Conservation (phyloP, 2,888 invertebrate genomes). For the Caenorhabditis imperialis region DNA sequence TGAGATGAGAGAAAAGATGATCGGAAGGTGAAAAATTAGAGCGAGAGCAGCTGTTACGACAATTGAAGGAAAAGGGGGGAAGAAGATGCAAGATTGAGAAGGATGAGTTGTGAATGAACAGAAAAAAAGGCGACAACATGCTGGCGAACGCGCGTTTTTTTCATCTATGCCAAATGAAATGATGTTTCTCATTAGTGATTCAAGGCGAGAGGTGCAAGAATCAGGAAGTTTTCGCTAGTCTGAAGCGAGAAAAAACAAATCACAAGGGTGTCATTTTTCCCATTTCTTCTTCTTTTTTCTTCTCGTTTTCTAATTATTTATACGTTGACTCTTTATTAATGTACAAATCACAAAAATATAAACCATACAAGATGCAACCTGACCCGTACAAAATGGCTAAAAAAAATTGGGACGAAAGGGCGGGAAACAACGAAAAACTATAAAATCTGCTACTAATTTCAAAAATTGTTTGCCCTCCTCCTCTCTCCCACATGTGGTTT, state of each 20-base stretch:
- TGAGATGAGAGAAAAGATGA: conserved; percentile 28
- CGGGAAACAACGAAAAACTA: conserved; percentile 18
- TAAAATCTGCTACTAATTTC: conserved; percentile 48
- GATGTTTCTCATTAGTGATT: conserved; percentile 17
- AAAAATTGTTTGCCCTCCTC: conserved; percentile 24
- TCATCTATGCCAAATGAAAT: conserved; percentile 36
- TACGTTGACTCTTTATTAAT: conserved; percentile 20
- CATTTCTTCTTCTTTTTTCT: no score
- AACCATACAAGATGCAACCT: conserved; percentile 5
- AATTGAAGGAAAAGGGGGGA: conserved; percentile 31
- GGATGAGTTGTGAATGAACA: conserved; percentile 29
- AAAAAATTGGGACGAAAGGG: conserved; percentile 22
- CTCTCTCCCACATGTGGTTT: conserved; percentile 46
- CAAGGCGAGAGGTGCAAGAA: no score
- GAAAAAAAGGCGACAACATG: conserved; percentile 1
- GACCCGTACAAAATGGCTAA: conserved; percentile 41
- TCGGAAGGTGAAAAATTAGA: conserved; percentile 52
- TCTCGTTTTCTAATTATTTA: no score
- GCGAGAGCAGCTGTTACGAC: conserved; percentile 45
- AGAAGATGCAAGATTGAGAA: conserved; percentile 6
- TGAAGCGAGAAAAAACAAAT: no score
- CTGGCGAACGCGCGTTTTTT: no score
- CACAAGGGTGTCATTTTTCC: no score
- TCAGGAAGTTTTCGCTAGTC: no score
- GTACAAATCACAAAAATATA: not conserved